These are phyloP conservation scores for Acanthornis magna DNA, from an alignment of 2,797 vertebrate genomes.

Conservation along the genomic window DNA sequence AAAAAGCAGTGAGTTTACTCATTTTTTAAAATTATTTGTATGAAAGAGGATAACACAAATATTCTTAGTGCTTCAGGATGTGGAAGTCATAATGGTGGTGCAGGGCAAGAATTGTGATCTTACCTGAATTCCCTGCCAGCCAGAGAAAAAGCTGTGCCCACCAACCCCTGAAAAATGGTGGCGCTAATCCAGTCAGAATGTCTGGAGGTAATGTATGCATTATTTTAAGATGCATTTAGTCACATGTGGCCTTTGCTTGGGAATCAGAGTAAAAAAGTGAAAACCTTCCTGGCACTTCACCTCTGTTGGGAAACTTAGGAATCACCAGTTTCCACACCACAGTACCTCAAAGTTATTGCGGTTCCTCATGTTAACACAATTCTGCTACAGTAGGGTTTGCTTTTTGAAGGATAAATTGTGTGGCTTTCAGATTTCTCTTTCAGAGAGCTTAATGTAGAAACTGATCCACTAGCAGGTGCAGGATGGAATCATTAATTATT, in stretches of 20 bases:
- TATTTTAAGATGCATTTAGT: neutral
- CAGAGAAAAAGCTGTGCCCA: neutral
- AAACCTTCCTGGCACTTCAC: neutral
- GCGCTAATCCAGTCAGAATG: neutral
- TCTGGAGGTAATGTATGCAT: neutral
- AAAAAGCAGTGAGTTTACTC: neutral
- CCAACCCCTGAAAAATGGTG: neutral
- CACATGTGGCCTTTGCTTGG: neutral
- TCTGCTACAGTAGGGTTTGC: neutral
- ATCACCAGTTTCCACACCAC: neutral
- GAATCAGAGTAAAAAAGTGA: neutral
- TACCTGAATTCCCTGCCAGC: neutral
- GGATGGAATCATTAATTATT: slow-evolving; percentile 28
- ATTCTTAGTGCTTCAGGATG: neutral
- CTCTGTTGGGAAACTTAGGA: neutral
- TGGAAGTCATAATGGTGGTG: neutral
- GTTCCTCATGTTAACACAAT: neutral
- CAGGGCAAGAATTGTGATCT: neutral
- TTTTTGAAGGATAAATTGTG: neutral
- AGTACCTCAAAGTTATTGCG: rapidly evolving
- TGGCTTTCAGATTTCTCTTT: neutral
- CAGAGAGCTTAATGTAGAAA: neutral
- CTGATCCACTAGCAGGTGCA: neutral
- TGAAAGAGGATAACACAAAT: neutral
- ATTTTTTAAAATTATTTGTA: neutral